Percentiles rank a stretch among this genome's conserved stretches.
Conservation (phyloP, 2,113 vertebrate genomes). For the Neopipo cinnamomea region DNA sequence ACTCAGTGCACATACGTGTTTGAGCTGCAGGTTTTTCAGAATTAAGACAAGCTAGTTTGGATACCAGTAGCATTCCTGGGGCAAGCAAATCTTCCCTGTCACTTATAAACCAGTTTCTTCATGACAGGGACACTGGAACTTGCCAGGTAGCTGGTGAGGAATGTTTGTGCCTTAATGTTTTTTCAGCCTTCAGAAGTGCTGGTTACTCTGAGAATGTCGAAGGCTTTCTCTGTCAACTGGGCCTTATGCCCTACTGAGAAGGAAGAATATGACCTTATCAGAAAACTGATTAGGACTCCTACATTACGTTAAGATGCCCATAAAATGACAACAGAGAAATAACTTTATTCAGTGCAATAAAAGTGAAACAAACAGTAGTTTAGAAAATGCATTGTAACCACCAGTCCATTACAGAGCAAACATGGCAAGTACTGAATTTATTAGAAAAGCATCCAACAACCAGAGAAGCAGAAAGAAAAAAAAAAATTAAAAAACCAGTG, state of each 20-base stretch:
- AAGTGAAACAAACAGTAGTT: background rate
- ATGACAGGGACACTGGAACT: background rate
- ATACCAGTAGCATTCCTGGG: background rate
- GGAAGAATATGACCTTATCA: background rate
- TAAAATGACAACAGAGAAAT: background rate
- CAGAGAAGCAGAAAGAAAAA: background rate
- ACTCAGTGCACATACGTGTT: fast-evolving
- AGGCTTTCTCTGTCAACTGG: background rate
- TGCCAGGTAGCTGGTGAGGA: background rate
- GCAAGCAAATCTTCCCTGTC: background rate
- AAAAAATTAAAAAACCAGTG: background rate
- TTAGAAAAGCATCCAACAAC: background rate
- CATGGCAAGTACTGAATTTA: background rate
- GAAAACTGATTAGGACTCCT: background rate
- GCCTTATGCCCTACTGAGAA: background rate
- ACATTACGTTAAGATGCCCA: background rate
- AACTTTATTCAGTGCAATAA: background rate
- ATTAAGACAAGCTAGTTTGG: background rate
- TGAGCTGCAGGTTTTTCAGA: background rate
- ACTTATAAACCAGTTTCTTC: background rate
- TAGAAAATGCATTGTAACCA: background rate
- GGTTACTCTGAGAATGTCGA: background rate
- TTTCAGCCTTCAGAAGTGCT: background rate
- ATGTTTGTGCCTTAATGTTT: background rate
- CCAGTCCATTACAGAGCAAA: background rate